A percentile compares a stretch with the other conserved stretches of the same genome.
phyloP scores from a whole-genome alignment of 1,140 invertebrate species.

The Caenorhabditis elegans region WBcel235 BX284604.4:7768501-7769000 shows the following conservation, averaged over 20 bases:
- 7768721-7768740: neutral
- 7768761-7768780: constrained; percentile 1
- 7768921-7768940: constrained; percentile 26
- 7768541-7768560: neutral
- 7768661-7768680: too few species aligned
- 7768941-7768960: constrained; percentile 10
- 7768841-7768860: neutral
- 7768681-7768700: too few species aligned
- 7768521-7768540: constrained; percentile 1
- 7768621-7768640: neutral
- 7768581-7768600: neutral
- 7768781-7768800: neutral
- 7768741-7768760: too few species aligned
- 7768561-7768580: neutral
- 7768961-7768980: constrained; percentile 2
- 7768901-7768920: neutral
- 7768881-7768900: neutral
- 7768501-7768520: neutral
- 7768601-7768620: neutral
- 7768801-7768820: neutral
- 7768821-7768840: neutral
- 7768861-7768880: neutral
- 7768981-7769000: neutral
- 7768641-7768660: too few species aligned
- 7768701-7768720: too few species aligned